Percentiles rank a stretch among this genome's conserved stretches.
These are phyloP conservation scores for Ceyx margarethae DNA, from an alignment of 2,113 vertebrate species.

Conservation along the genomic window DNA sequence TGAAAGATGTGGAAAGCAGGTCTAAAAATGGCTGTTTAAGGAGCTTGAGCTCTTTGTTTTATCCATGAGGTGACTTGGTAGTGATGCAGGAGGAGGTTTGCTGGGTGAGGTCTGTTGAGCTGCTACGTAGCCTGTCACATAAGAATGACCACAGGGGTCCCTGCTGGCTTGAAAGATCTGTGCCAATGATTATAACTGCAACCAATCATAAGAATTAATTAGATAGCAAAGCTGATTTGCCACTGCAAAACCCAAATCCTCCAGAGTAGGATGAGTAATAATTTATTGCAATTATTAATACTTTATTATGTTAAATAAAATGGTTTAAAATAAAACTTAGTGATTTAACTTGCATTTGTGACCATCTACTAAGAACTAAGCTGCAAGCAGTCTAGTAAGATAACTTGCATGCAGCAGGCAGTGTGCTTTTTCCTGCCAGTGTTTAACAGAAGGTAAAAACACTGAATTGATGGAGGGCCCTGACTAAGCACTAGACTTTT, in stretches of 20 bases:
- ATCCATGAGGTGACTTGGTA: background rate
- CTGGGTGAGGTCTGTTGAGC: background rate
- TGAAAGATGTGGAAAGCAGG: background rate
- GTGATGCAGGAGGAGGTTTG: background rate
- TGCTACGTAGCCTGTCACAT: background rate
- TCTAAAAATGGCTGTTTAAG: background rate
- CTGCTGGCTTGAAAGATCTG: background rate
- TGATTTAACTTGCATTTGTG: background rate
- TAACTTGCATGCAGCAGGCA: background rate
- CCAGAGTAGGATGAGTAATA: background rate
- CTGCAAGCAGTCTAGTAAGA: background rate
- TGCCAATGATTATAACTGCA: background rate
- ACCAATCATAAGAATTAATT: background rate
- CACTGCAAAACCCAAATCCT: background rate
- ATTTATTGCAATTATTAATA: constrained; percentile 4
- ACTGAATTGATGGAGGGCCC: background rate
- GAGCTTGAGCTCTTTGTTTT: background rate
- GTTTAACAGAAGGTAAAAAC: background rate
- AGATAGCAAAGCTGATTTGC: background rate
- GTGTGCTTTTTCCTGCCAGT: background rate
- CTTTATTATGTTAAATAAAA: constrained; percentile 7
- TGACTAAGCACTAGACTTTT: background rate
- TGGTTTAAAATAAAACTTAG: constrained; percentile 19
- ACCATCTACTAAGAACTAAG: background rate
- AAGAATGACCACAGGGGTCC: background rate